Conservation (phyloP, 2,113 vertebrate species). For the Martes martes region DNA sequence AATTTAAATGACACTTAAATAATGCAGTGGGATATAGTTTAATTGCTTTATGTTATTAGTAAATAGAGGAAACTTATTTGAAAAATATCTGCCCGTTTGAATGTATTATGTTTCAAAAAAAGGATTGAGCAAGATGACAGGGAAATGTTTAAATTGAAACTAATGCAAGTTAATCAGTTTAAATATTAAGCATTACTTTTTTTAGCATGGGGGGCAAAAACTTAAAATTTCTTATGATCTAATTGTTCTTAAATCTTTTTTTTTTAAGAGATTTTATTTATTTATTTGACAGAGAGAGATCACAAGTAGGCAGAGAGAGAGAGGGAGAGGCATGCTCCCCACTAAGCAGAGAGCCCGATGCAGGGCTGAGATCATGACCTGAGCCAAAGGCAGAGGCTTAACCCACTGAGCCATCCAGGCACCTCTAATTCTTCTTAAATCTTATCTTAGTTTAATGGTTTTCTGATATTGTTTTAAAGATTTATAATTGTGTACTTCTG, state of each 20-base stretch:
- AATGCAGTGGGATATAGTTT: neutral
- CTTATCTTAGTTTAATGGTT: neutral
- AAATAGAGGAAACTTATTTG: neutral
- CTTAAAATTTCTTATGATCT: neutral
- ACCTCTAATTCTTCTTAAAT: neutral
- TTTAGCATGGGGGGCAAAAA: neutral
- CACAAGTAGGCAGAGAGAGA: too few relatives aligned
- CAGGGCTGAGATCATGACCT: too few relatives aligned
- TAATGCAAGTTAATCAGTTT: neutral
- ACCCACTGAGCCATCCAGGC: too few relatives aligned
- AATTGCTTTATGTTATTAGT: slow-evolving; percentile 3
- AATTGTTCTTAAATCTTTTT: neutral
- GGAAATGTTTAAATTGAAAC: neutral
- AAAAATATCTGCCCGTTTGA: neutral
- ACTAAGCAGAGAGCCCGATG: too few relatives aligned
- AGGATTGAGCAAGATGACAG: neutral
- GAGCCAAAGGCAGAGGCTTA: too few relatives aligned
- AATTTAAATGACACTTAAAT: neutral
- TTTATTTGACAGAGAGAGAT: too few relatives aligned
- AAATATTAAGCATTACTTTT: neutral
- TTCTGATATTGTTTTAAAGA: neutral
- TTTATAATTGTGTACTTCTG: neutral
- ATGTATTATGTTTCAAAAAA: neutral
- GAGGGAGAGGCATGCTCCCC: too few relatives aligned
- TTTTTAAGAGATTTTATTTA: too few relatives aligned